These are phyloP conservation scores for Syndactyla subalaris DNA, from an alignment of 2,797 vertebrate species.

Conservation along the genomic window DNA sequence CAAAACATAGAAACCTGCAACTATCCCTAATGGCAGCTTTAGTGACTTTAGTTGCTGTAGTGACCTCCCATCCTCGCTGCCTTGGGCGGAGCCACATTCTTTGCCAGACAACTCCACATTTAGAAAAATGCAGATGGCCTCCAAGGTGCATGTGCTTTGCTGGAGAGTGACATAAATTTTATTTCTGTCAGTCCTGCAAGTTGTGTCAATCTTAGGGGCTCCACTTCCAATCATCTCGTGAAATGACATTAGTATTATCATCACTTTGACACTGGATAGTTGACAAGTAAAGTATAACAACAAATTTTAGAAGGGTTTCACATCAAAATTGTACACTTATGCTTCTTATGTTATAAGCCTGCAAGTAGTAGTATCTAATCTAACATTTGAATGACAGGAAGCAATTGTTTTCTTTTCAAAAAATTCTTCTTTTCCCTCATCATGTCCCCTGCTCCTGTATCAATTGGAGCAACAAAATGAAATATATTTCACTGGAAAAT, in stretches of 20 bases:
- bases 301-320: conserved; percentile 18
- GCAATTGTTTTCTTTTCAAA: conserved; percentile 36
- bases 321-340: conserved; percentile 18
- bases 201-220: conserved; percentile 28
- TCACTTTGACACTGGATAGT: background rate
- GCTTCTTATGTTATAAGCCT: background rate
- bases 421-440: background rate
- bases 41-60: background rate
- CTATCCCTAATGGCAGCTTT: background rate
- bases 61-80: background rate
- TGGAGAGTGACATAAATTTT: background rate
- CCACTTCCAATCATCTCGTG: background rate
- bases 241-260: conserved; percentile 42
- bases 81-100: background rate
- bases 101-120: background rate
- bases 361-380: conserved; percentile 19
- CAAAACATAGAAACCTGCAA: background rate
- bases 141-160: background rate
- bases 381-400: conserved; percentile 38
- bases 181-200: conserved; percentile 32
- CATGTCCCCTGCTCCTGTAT: background rate
- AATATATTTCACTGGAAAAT: conserved; percentile 10
- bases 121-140: background rate
- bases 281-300: conserved; percentile 47
- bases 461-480: background rate